These are phyloP conservation scores for Channa striata DNA, from an alignment of 2,797 vertebrate species.

Conservation along the genomic window DNA sequence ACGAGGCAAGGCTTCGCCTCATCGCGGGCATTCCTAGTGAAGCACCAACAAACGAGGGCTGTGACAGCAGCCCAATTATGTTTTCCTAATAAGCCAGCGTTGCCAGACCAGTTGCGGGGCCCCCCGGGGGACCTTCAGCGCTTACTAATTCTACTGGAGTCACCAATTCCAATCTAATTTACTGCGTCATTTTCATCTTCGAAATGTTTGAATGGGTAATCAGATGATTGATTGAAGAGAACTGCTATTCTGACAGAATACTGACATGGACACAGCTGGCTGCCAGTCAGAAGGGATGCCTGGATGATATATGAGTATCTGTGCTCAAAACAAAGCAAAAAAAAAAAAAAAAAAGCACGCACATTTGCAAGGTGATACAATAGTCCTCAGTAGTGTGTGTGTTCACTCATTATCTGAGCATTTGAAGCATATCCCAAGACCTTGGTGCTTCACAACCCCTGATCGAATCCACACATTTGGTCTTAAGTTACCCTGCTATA, in stretches of 20 bases:
- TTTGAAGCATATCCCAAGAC: conserved; percentile 29
- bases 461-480: conserved; percentile 7
- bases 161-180: conserved; percentile 61
- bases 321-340: conserved; percentile 62
- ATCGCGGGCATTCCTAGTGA: conserved; percentile 42
- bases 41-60: conserved; percentile 40
- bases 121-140: conserved; percentile 16
- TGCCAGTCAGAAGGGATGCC: conserved; percentile 66
- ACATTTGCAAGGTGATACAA: conserved; percentile 51
- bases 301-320: conserved; percentile 72
- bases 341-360: conserved; percentile 57
- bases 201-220: conserved; percentile 68
- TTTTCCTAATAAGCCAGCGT: conserved; percentile 53
- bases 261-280: conserved; percentile 78
- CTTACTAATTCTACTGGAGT: conserved; percentile 52
- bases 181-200: conserved; percentile 59
- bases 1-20: conserved; percentile 55
- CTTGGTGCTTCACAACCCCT: conserved; percentile 12
- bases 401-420: conserved; percentile 46
- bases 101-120: conserved; percentile 23
- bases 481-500: not conserved
- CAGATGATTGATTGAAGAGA: conserved; percentile 80
- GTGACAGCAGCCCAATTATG: conserved; percentile 60
- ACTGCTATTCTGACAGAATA: conserved; percentile 70
- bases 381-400: conserved; percentile 22